Evolutionary conservation across 1,140 invertebrate genomes (phyloP).

Genomic region (Sycophila sp.): DNA sequence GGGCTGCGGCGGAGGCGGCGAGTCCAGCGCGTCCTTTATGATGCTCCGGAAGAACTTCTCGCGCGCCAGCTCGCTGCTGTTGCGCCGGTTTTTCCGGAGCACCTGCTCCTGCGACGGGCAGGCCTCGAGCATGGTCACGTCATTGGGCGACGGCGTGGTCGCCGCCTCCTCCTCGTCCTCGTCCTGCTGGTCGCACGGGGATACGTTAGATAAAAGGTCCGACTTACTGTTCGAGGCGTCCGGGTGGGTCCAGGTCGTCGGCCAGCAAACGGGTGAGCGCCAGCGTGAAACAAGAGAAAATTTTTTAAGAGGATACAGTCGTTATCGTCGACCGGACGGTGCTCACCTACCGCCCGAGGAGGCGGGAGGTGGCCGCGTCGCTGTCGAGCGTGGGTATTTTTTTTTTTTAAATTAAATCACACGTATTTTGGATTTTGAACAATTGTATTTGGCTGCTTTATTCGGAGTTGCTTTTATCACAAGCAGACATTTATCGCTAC

Average conservation of each 20-base stretch:
- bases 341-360: too few species aligned
- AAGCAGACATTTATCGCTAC: too few species aligned
- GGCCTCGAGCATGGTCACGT: slow-evolving; percentile 64
- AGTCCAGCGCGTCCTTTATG: slow-evolving; percentile 46
- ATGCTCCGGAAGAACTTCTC: slow-evolving; percentile 52
- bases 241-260: too few species aligned
- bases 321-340: too few species aligned
- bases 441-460: too few species aligned
- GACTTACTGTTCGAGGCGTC: slow-evolving; percentile 62
- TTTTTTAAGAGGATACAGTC: slow-evolving; percentile 27
- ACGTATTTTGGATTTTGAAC: too few species aligned
- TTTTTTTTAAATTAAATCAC: slow-evolving; percentile 5
- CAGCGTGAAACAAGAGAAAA: slow-evolving; percentile 57
- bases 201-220: slow-evolving; percentile 52
- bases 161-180: slow-evolving; percentile 54
- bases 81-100: slow-evolving; percentile 60
- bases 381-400: not conserved
- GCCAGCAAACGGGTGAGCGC: too few species aligned
- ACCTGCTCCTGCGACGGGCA: slow-evolving; percentile 60
- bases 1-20: slow-evolving; percentile 6
- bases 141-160: slow-evolving; percentile 69
- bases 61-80: slow-evolving; percentile 49
- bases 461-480: too few species aligned
- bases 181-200: slow-evolving; percentile 29
- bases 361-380: too few species aligned